A percentile compares a stretch with the other conserved stretches of the same genome.
Conservation (phyloP, 64 coral and sea anemone species). For the Trachythela sp. region DNA sequence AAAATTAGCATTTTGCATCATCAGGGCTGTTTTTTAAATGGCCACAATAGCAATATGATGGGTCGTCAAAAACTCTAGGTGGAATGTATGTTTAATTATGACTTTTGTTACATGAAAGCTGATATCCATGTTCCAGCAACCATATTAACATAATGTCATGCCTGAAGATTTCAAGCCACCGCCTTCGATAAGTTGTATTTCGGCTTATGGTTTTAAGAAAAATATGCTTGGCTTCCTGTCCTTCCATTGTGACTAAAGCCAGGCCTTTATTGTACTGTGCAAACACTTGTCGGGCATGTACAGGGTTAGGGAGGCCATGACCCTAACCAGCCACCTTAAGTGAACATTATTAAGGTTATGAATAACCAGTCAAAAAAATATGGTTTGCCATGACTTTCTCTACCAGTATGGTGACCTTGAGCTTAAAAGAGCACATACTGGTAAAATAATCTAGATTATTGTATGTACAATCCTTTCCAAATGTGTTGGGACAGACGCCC, state of each 20-base stretch:
- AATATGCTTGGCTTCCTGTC: conserved; percentile 54
- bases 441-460: too few species aligned
- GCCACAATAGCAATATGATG: conserved; percentile 12
- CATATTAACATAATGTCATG: conserved; percentile 60
- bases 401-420: too few species aligned
- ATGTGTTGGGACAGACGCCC: too few species aligned
- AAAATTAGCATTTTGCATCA: background rate
- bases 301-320: too few species aligned
- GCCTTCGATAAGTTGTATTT: conserved; percentile 51
- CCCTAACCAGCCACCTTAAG: too few species aligned
- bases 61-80: background rate
- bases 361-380: too few species aligned
- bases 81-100: background rate
- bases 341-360: too few species aligned
- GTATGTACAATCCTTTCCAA: too few species aligned
- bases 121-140: conserved; percentile 18
- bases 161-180: conserved; percentile 48
- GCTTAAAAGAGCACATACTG: too few species aligned
- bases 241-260: conserved; percentile 53
- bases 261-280: conserved; percentile 59
- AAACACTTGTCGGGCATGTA: conserved; percentile 58
- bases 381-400: too few species aligned
- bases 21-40: background rate
- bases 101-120: background rate
- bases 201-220: conserved; percentile 51